Conservation (phyloP, 2,797 vertebrate species). For the Allobates femoralis region DNA sequence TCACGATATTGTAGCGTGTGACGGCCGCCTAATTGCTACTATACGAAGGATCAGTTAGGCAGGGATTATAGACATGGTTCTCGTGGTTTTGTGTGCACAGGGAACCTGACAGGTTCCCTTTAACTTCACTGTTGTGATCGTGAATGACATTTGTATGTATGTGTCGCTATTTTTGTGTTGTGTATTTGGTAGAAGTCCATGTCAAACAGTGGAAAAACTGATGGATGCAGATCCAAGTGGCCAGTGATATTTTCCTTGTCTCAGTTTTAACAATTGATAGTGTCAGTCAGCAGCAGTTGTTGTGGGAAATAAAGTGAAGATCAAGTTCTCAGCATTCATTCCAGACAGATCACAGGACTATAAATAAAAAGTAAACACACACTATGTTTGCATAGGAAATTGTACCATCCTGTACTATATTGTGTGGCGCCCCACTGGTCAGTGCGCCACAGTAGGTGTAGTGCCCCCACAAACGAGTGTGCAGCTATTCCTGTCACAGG, state of each 20-base stretch:
- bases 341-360: slow-evolving; percentile 73
- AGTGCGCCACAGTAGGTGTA: no score
- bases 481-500: no score
- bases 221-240: slow-evolving; percentile 17
- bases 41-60: no score
- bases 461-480: no score
- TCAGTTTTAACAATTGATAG: slow-evolving; percentile 71
- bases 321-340: slow-evolving; percentile 71
- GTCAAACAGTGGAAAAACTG: slow-evolving; percentile 44
- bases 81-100: no score
- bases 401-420: slow-evolving; percentile 5
- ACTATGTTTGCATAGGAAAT: slow-evolving; percentile 64
- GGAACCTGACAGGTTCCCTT: no score
- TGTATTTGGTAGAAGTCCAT: slow-evolving; percentile 22
- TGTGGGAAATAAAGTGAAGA: slow-evolving; percentile 68
- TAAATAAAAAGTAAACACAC: slow-evolving; percentile 71
- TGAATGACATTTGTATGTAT: neutral
- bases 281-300: slow-evolving; percentile 75
- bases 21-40: no score
- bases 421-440: no score
- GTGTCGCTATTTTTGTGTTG: neutral
- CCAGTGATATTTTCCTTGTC: slow-evolving; percentile 62
- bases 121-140: neutral
- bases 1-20: no score
- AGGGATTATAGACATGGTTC: no score